Evolutionary conservation across 2,113 vertebrate genomes (phyloP).

Genomic region (Jacana jacana): DNA sequence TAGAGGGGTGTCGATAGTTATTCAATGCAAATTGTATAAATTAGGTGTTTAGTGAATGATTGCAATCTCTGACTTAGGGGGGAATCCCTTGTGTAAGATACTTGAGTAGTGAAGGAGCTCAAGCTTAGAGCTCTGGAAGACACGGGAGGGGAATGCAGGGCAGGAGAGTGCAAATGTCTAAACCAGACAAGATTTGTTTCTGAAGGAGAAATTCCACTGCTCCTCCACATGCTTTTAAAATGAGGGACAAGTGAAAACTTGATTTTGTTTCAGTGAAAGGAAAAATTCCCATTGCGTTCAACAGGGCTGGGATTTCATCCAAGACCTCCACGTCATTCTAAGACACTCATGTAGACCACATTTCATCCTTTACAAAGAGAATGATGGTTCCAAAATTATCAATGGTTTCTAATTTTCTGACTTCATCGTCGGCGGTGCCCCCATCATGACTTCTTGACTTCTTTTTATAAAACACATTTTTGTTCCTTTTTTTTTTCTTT

Average conservation of each 20-base stretch:
- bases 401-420: conserved; percentile 35
- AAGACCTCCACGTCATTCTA: neutral
- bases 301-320: conserved; percentile 30
- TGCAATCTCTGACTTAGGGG: neutral
- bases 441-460: neutral
- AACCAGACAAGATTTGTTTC: neutral
- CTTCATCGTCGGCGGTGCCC: neutral
- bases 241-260: neutral
- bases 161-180: neutral
- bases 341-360: neutral
- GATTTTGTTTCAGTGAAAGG: neutral
- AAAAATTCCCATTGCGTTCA: conserved; percentile 5
- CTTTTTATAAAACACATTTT: conserved; percentile 32
- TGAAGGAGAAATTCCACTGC: neutral
- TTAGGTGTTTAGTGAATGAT: neutral
- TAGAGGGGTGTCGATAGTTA: neutral
- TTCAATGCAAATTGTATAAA: neutral
- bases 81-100: neutral
- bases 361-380: conserved; percentile 8
- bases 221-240: neutral
- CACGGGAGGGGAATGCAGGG: neutral
- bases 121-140: neutral
- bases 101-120: neutral
- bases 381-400: conserved; percentile 41
- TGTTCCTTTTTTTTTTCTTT: neutral